Conservation (phyloP, 2,113 vertebrate species). For the Copsychus sechellarum region DNA sequence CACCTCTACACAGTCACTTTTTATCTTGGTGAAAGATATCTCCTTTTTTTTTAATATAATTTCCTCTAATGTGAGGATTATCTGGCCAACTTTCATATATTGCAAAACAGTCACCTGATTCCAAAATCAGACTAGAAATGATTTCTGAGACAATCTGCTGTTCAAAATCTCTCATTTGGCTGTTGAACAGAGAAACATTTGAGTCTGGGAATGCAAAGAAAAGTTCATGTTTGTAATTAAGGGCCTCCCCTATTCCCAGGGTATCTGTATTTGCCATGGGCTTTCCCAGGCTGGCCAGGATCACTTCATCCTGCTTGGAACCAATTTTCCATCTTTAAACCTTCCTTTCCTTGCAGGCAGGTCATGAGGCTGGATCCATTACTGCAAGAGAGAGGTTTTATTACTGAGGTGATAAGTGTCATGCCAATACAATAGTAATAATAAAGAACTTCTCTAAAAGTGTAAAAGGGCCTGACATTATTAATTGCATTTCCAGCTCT, state of each 20-base stretch:
- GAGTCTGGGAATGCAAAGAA: not conserved
- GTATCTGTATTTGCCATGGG: not conserved
- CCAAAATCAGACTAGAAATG: not conserved
- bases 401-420: conserved; percentile 26
- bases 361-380: not conserved
- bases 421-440: conserved; percentile 38
- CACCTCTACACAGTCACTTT: not conserved
- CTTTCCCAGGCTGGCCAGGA: not conserved
- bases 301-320: not conserved
- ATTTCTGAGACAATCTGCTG: not conserved
- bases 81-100: not conserved
- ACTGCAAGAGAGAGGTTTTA: conserved; percentile 3
- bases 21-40: not conserved
- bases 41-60: not conserved
- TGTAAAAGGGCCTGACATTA: conserved; percentile 16
- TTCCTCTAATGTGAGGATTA: not conserved
- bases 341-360: not conserved
- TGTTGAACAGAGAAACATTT: not conserved
- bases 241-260: not conserved
- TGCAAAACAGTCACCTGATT: not conserved
- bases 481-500: conserved; percentile 37
- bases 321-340: not conserved
- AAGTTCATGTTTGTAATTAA: not conserved
- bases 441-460: conserved; percentile 42
- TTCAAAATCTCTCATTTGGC: not conserved